A percentile compares a stretch with the other conserved stretches of the same genome.
Conservation (phyloP, 2,113 vertebrate species). For the Nematolebias whitei region DNA sequence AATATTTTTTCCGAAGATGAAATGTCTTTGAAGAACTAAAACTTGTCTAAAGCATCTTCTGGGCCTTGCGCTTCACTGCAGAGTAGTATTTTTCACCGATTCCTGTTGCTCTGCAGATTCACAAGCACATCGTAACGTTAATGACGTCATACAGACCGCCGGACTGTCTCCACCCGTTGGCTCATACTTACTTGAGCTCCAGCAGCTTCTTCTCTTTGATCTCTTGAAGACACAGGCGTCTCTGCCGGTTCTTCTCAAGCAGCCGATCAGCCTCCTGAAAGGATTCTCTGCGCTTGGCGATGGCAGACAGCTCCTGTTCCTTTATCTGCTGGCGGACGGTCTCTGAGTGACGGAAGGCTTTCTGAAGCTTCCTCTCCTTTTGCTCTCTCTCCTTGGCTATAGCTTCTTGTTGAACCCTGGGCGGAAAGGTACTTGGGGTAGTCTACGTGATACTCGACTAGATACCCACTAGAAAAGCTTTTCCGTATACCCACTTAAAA, state of each 20-base stretch:
- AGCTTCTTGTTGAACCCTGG: constrained; percentile 80
- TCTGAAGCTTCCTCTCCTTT: constrained; percentile 73
- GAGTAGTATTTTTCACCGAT: constrained; percentile 87
- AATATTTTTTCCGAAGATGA: not conserved
- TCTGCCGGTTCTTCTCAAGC: constrained; percentile 76
- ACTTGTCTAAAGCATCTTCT: not conserved
- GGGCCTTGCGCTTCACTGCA: constrained; percentile 80
- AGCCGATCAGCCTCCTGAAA: constrained; percentile 80
- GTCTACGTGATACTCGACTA: too few relatives aligned
- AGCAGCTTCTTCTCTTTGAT: constrained; percentile 85
- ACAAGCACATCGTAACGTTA: not conserved
- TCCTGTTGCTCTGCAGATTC: constrained; percentile 77
- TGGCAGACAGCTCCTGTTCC: constrained; percentile 77
- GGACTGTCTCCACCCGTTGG: not conserved
- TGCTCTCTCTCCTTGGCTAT: constrained; percentile 72
- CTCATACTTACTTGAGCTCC: constrained; percentile 82
- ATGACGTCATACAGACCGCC: not conserved
- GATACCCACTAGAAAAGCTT: too few relatives aligned
- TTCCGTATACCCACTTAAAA: too few relatives aligned
- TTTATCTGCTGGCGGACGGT: constrained; percentile 83
- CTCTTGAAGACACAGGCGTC: constrained; percentile 74
- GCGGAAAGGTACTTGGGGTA: not conserved
- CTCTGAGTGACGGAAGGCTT: constrained; percentile 51
- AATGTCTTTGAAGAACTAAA: not conserved
- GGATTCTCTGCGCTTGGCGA: constrained; percentile 59